phyloP scores from a whole-genome alignment of 2,113 vertebrate species.

The Barbus barbus region DNA sequence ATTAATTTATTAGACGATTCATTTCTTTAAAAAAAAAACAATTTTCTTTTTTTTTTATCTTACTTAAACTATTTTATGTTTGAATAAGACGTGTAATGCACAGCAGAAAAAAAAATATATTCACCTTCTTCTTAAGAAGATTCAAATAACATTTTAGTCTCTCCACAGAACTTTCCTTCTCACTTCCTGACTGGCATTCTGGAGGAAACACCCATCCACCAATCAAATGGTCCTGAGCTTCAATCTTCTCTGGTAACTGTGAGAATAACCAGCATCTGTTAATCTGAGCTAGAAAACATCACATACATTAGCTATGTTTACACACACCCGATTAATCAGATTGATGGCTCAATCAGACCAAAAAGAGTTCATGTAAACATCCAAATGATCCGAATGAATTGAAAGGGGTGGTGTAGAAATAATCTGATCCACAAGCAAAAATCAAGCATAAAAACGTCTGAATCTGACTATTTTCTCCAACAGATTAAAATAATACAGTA shows the following conservation, averaged over 20 bases:
- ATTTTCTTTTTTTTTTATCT: too few relatives aligned
- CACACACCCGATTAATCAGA: neutral
- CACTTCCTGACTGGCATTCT: constrained; percentile 66
- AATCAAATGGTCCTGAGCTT: constrained; percentile 81
- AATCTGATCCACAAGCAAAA: neutral
- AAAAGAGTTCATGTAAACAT: too few relatives aligned
- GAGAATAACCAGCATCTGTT: neutral
- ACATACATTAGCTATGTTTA: neutral
- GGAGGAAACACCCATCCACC: constrained; percentile 83
- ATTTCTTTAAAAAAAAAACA: too few relatives aligned
- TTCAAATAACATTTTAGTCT: constrained; percentile 78
- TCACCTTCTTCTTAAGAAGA: constrained; percentile 85
- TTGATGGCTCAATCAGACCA: too few relatives aligned
- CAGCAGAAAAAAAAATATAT: neutral
- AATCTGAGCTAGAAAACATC: neutral
- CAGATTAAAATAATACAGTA: too few relatives aligned
- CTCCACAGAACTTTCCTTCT: constrained; percentile 60
- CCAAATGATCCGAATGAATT: too few relatives aligned
- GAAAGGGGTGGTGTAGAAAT: neutral
- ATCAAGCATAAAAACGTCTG: too few relatives aligned
- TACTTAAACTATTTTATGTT: too few relatives aligned
- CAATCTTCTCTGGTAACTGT: constrained; percentile 83
- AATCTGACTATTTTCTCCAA: too few relatives aligned
- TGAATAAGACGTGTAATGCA: too few relatives aligned
- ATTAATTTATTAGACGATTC: too few relatives aligned